phyloP scores from a whole-genome alignment of 2,888 invertebrate genomes.

The Agrochola lychnidis region DNA sequence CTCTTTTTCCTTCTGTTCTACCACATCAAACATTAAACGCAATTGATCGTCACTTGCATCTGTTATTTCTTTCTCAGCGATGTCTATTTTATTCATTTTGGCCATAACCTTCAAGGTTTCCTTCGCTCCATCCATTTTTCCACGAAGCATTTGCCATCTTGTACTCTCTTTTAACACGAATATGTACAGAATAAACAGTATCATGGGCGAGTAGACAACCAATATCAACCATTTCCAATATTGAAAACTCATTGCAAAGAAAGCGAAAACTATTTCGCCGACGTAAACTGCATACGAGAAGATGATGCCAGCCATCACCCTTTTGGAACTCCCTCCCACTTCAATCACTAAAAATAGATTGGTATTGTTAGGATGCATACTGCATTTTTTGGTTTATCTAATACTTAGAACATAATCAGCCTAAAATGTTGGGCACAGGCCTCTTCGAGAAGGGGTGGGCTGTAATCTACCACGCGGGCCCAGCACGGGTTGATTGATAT shows the following conservation, averaged over 20 bases:
- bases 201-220: constrained; percentile 77
- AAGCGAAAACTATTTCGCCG: constrained; percentile 82
- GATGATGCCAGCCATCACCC: constrained; percentile 81
- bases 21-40: constrained; percentile 75
- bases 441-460: too few species aligned
- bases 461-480: too few species aligned
- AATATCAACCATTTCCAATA: constrained; percentile 82
- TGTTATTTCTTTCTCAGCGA: constrained; percentile 76
- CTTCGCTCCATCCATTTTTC: constrained; percentile 78
- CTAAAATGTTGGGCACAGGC: too few species aligned
- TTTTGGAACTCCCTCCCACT: constrained; percentile 82
- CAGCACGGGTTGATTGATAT: too few species aligned
- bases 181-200: constrained; percentile 75
- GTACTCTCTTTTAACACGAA: constrained; percentile 80
- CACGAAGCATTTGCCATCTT: constrained; percentile 83
- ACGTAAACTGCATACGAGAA: constrained; percentile 82
- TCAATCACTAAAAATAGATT: constrained; percentile 80
- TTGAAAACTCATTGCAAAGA: constrained; percentile 78
- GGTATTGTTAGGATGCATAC: background rate
- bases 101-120: constrained; percentile 74
- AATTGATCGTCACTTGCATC: constrained; percentile 76
- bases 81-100: constrained; percentile 76
- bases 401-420: background rate
- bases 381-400: background rate
- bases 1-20: constrained; percentile 79